phyloP scores from a whole-genome alignment of 2,888 invertebrate species.

The Cynaeus angustus region DNA sequence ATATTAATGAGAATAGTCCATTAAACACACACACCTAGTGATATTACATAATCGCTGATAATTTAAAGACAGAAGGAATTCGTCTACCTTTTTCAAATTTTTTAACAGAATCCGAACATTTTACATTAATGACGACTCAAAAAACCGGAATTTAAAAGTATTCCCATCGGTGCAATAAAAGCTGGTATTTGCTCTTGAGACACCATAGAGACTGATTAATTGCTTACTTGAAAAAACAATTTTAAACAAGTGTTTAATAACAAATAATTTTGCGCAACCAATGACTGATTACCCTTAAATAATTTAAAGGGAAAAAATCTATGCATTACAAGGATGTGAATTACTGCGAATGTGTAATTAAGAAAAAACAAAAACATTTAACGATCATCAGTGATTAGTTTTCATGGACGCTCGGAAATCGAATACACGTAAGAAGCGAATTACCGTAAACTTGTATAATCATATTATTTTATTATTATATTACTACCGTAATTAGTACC shows the following conservation, averaged over 20 bases:
- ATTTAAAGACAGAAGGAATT: conserved; percentile 21
- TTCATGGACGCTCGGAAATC: conserved; percentile 28
- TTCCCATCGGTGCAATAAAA: conserved; percentile 23
- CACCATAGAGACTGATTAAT: conserved; percentile 10
- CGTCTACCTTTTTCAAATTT: conserved; percentile 4
- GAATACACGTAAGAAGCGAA: conserved; percentile 10
- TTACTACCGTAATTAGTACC: conserved; percentile 17
- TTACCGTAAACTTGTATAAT: not conserved
- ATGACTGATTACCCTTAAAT: conserved; percentile 25
- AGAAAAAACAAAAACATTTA: conserved; percentile 43
- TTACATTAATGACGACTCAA: conserved; percentile 20
- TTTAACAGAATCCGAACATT: conserved; percentile 15
- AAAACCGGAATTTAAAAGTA: conserved; percentile 11
- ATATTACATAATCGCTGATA: conserved; percentile 26
- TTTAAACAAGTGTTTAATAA: not conserved
- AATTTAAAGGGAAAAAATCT: conserved; percentile 7
- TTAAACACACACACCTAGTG: conserved; percentile 9
- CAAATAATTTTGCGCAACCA: conserved; percentile 18
- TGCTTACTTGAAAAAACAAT: conserved; percentile 2
- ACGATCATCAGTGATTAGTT: conserved; percentile 42
- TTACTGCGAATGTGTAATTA: conserved; percentile 36
- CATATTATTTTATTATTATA: conserved; percentile 17
- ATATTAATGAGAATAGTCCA: conserved; percentile 17
- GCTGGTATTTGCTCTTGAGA: conserved; percentile 13
- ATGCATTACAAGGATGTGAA: conserved; percentile 37